Evolutionary conservation across 2,888 invertebrate species (phyloP), one percentile per base, ranked within the genome.

Genomic region (Aleiodes testaceus): DNA sequence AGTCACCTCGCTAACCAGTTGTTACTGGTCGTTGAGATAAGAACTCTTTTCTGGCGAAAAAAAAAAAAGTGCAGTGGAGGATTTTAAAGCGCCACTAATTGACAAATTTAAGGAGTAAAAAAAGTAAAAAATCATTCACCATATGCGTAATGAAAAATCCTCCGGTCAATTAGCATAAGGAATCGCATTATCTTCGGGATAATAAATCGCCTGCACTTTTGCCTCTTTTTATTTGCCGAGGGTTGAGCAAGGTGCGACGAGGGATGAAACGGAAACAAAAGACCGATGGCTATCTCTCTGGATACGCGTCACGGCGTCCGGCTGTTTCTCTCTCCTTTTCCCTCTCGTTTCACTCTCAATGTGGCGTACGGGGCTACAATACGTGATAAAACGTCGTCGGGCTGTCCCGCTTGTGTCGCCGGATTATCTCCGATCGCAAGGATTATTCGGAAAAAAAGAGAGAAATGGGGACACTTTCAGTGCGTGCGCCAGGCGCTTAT

Each of bases 211-310:
- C 26, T 65, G 14, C 14, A 30, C 18, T 26, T 26, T 26, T 26
- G 26, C 26, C n/a, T n/a, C n/a, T n/a, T 45, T 45, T n/a, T n/a
- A 45, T 44, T 63, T 45, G 45, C 9, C 20, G 70, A 66, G 74
- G 79, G 74, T 75, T 69, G 70, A 74, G 77, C 72, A 76, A 82
- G 81, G 82, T 81, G 83, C 77, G 78, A 82, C 79, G 80, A 79
- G 82, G 83, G 82, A 82, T 84, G 81, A 84, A 75, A 84, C 80
- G 84, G 79, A 84, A 84, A 84, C 84, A 83, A 84, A 84, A 82
- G 82, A 81, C 75, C 79, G 84, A 84, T 84, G 75, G 74, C 78
- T 84, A 84, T 84, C 78, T 77, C 49, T 74, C 66, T 74, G 76
- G 72, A 74, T 77, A 74, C 79, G 77, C 79, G 81, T 81, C 81